Conservation (phyloP, 2,113 vertebrate genomes). For the Semicossyphus pulcher region DNA sequence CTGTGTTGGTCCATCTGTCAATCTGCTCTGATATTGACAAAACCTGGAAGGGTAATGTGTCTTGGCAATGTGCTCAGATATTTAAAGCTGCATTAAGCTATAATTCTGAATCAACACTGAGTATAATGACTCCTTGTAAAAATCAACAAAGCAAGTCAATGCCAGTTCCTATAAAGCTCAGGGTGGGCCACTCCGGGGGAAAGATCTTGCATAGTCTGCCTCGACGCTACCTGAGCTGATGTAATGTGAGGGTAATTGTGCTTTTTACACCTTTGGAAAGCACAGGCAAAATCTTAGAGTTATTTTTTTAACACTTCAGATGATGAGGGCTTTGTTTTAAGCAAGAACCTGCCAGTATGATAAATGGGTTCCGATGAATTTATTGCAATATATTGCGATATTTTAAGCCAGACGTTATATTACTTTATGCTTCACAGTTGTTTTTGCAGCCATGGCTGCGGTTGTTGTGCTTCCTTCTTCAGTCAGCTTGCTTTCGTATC, state of each 20-base stretch:
- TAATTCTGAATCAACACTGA: conserved; percentile 50
- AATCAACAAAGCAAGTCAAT: conserved; percentile 56
- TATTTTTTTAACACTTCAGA: not conserved
- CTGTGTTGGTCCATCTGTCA: conserved; percentile 12
- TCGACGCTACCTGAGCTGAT: conserved; percentile 7
- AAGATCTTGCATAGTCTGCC: conserved; percentile 21
- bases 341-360: not conserved
- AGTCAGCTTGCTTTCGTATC: no score
- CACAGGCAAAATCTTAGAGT: no score
- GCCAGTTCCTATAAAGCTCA: conserved; percentile 37
- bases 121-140: conserved; percentile 44
- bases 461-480: no score
- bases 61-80: conserved; percentile 29
- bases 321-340: not conserved
- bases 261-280: not conserved
- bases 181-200: conserved; percentile 9
- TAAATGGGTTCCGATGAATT: not conserved
- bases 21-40: conserved; percentile 40
- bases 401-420: not conserved
- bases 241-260: not conserved
- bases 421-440: not conserved
- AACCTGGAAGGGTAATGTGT: conserved; percentile 28
- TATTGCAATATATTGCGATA: no score
- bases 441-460: no score
- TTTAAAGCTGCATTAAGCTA: conserved; percentile 41